Conservation (phyloP, 2,113 vertebrate species). For the Maccullochella peelii region DNA sequence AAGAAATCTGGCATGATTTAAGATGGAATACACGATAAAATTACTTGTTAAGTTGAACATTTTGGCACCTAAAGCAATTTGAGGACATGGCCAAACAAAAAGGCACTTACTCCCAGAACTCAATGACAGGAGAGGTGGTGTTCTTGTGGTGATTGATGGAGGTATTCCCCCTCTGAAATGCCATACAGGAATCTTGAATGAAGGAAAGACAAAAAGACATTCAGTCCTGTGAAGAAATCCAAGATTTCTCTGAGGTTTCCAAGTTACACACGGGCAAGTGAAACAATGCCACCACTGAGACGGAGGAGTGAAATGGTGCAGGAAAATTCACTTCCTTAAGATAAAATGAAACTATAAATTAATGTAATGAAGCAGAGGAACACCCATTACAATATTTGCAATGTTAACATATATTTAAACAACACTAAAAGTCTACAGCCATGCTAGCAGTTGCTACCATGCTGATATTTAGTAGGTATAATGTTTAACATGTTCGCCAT, state of each 20-base stretch:
- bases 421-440: not conserved
- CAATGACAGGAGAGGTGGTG: constrained; percentile 85
- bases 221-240: constrained; percentile 71
- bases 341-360: constrained; percentile 20
- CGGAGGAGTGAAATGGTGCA: constrained; percentile 28
- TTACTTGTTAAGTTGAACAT: not conserved
- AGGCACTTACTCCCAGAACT: constrained; percentile 87
- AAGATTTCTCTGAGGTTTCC: constrained; percentile 71
- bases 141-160: constrained; percentile 80
- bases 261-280: constrained; percentile 65
- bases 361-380: constrained; percentile 4
- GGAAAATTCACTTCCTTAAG: constrained; percentile 3
- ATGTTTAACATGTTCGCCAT: not conserved
- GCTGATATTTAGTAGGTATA: not conserved
- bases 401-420: not conserved
- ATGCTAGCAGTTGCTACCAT: not conserved
- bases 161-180: constrained; percentile 83
- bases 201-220: constrained; percentile 67
- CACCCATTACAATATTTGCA: not conserved
- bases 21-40: not conserved
- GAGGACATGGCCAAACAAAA: constrained; percentile 79
- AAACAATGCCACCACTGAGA: constrained; percentile 59
- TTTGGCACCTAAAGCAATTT: constrained; percentile 83
- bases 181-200: constrained; percentile 83
- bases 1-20: not conserved